These are phyloP conservation scores for Sorex araneus DNA, from an alignment of 2,113 vertebrate species.

Conservation along the genomic window DNA sequence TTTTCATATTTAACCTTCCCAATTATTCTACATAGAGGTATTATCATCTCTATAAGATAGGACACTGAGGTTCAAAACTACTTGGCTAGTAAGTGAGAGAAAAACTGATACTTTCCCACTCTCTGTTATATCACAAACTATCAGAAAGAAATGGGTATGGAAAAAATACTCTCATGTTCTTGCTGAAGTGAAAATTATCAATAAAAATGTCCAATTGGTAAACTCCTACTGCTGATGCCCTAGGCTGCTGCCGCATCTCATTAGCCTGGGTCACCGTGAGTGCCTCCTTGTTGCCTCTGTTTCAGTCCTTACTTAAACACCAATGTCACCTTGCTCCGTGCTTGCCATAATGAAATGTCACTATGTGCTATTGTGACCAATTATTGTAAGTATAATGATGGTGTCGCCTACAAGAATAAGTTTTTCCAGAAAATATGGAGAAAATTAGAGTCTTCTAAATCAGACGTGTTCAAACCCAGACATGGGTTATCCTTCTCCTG, in stretches of 20 bases:
- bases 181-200: too few species aligned
- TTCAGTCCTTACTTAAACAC: not conserved
- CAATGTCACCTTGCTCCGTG: not conserved
- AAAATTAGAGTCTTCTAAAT: slow-evolving; percentile 4
- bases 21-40: not conserved
- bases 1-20: slow-evolving; percentile 6
- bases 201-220: too few species aligned
- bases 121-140: too few species aligned
- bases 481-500: not conserved
- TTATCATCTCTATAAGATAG: not conserved
- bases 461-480: not conserved
- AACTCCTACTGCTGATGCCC: too few species aligned
- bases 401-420: not conserved
- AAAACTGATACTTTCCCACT: not conserved
- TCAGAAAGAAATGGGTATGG: too few species aligned
- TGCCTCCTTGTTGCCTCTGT: not conserved
- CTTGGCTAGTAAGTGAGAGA: not conserved
- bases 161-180: too few species aligned
- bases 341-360: not conserved
- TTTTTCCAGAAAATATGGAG: slow-evolving; percentile 12
- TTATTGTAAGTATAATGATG: not conserved
- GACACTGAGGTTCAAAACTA: not conserved
- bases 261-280: too few species aligned
- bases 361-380: not conserved
- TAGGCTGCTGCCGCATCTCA: too few species aligned